These are phyloP conservation scores for Anseranas semipalmata DNA, from an alignment of 2,113 vertebrate genomes.

Conservation along the genomic window DNA sequence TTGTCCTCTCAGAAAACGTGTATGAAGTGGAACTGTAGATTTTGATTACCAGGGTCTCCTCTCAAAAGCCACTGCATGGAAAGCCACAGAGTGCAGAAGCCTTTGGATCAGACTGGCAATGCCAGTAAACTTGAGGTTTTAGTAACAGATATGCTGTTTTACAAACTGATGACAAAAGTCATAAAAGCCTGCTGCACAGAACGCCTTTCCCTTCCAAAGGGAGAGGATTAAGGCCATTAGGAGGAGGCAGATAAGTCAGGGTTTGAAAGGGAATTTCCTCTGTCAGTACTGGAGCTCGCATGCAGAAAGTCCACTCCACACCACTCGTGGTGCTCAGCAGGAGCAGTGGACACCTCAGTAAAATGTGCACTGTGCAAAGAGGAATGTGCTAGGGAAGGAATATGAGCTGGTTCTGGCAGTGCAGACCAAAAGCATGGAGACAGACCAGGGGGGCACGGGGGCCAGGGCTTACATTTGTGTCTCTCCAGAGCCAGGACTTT, in stretches of 20 bases:
- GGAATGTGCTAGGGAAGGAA: neutral
- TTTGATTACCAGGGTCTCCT: neutral
- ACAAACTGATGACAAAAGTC: neutral
- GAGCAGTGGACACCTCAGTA: neutral
- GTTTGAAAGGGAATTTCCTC: neutral
- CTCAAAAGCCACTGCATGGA: neutral
- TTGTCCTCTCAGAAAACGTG: neutral
- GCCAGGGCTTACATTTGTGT: fast-evolving
- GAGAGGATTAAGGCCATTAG: neutral
- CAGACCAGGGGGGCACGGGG: neutral
- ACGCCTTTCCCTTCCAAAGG: neutral
- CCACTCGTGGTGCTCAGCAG: fast-evolving
- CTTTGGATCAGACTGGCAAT: neutral
- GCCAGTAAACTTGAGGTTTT: neutral
- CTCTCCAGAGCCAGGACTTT: neutral
- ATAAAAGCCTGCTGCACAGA: neutral
- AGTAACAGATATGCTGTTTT: fast-evolving
- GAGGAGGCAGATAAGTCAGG: neutral
- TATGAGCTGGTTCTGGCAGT: neutral
- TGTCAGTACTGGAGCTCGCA: neutral
- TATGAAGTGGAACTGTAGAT: neutral
- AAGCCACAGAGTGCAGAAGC: neutral
- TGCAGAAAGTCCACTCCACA: fast-evolving
- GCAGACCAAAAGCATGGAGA: neutral
- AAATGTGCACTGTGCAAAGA: neutral